phyloP scores from a whole-genome alignment of 2,113 vertebrate species.

The Chroicocephalus ridibundus region DNA sequence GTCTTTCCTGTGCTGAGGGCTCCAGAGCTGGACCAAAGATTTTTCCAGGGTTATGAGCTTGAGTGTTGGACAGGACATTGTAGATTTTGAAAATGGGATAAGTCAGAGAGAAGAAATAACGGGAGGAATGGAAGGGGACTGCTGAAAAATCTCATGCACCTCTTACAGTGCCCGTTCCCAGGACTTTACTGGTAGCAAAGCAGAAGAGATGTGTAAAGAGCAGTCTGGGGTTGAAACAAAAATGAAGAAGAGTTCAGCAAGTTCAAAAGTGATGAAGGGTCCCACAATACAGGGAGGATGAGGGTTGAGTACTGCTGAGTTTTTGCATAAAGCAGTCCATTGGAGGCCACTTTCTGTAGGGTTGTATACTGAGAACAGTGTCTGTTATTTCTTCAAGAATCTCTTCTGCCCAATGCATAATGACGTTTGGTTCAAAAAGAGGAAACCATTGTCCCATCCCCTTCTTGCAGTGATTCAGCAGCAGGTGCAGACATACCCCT shows the following conservation, averaged over 20 bases:
- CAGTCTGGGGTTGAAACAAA: neutral
- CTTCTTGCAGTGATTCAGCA: constrained; percentile 8
- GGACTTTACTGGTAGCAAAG: neutral
- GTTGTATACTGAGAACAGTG: neutral
- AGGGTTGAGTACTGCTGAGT: neutral
- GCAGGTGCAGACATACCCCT: neutral
- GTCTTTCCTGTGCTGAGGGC: neutral
- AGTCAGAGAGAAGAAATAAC: neutral
- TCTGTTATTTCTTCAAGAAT: constrained; percentile 39
- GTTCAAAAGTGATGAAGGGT: neutral
- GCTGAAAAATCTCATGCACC: neutral
- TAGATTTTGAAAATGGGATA: neutral
- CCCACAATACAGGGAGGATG: neutral
- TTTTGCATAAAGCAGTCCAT: neutral
- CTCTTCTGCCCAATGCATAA: neutral
- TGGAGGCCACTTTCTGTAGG: neutral
- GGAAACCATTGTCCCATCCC: neutral
- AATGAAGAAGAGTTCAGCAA: neutral
- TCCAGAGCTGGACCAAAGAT: neutral
- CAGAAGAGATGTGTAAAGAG: neutral
- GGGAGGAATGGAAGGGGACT: neutral
- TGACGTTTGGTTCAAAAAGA: constrained; percentile 20
- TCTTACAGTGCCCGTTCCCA: neutral
- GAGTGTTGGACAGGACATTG: neutral
- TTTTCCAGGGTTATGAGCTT: neutral